Evolutionary conservation across 1,140 invertebrate genomes (phyloP), one percentile per base, ranked within the genome.

Genomic region (Trichogramma pretiosum): DNA sequence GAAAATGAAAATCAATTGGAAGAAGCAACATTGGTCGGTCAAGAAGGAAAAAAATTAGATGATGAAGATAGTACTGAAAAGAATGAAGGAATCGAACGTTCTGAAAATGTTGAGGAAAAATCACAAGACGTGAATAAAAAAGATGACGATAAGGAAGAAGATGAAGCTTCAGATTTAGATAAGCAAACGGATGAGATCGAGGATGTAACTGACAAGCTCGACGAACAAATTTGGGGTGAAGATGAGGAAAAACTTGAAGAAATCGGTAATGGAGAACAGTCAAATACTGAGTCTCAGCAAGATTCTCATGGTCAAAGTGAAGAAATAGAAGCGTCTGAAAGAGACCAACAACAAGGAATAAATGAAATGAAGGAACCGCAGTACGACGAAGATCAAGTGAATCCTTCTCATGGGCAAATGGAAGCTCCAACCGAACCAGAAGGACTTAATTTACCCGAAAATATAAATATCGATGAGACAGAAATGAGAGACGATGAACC

Each of bases 181-280:
- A 93, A 95, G 64, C 81, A 96, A 74, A 95, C 96, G 89, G 93
- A 89, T n/a, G 88, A 96, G 48, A 86, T 86, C 5, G 88, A 86
- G 57, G 80, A 86, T 50, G 83, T 79, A 7, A 82, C 82, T 22
- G 89, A 95, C 39, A 85, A 85, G 47, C 59, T 85, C 11, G 82
- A 86, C 59, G 76, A 85, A 56, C 80, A 93, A 77, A 83, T 95
- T 59, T 97, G 92, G 92, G 90, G 87, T 14, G 83, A 85, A 19
- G 87, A 90, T 56, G 83, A 89, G 55, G 76, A 84, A 33, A 73
- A 81, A 17, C 67, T 80, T 34, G 77, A 78, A 5, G 73, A 82
- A 19, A 65, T 77, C 40, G 74, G 64, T 19, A 72, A 71, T 22
- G 73, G 73, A 53, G 62, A 78, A 61, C 62, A 67, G 32, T 70